phyloP scores from a whole-genome alignment of 35 echinoderm and acorn worm genomes.

The Anneissia japonica region DNA sequence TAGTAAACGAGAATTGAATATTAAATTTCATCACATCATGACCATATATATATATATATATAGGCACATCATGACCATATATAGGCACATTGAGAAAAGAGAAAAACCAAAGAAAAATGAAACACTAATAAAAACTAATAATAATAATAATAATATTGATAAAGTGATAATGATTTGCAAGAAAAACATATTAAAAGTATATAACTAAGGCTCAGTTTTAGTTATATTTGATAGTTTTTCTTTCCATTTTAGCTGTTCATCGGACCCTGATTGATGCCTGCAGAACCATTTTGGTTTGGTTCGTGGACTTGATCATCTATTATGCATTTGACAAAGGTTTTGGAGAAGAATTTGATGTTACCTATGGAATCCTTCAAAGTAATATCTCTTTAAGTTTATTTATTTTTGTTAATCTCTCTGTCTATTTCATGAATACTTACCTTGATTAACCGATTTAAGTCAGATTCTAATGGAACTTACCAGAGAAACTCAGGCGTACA shows the following conservation, averaged over 20 bases:
- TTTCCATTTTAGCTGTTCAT: slow-evolving; percentile 50
- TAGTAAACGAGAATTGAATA: no score
- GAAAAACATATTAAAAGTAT: background rate
- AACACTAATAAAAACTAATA: no score
- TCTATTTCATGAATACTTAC: no score
- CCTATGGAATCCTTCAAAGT: slow-evolving; percentile 73
- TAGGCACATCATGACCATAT: no score
- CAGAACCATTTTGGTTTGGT: slow-evolving; percentile 66
- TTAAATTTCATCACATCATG: no score
- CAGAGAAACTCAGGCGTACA: no score
- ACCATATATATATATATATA: no score
- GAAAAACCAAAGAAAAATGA: no score
- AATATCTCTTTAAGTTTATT: background rate
- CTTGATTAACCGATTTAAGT: no score
- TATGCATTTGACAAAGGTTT: slow-evolving; percentile 55
- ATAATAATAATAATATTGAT: no score
- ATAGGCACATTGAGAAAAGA: no score
- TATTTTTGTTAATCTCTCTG: background rate
- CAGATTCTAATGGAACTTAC: no score
- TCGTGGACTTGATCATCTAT: slow-evolving; percentile 55
- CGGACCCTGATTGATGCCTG: slow-evolving; percentile 71
- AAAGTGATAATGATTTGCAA: background rate
- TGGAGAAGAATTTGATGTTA: slow-evolving; percentile 71
- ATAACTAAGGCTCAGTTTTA: background rate
- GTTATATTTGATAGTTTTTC: background rate